Base-by-base conservation (phyloP, 2,888 invertebrate species). In the Ectropis crepuscularia region DNA sequence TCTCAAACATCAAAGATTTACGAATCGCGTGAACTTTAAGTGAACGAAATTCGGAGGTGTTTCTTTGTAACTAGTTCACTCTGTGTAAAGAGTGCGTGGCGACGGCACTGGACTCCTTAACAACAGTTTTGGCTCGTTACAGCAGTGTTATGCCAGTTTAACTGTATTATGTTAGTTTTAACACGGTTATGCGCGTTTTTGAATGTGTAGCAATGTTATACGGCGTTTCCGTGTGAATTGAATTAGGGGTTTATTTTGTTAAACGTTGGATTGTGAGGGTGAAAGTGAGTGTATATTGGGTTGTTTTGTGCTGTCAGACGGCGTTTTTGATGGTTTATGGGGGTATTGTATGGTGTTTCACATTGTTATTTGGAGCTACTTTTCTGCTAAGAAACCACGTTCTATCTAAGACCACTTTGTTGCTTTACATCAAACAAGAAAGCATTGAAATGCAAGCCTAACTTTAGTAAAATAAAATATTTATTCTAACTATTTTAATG, bases 31-130 rank as follows among this genome's bases (percentile, higher is more conserved):
- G 4, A 28, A 4, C 16, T n/a, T n/a, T n/a, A n/a, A 4, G 4
- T 28, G 16, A 28, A 2, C 4, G 16, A 28, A 4, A 28, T 4
- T 1, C 16, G 16, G 16, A 1, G 16, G 16, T 28, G 16, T 39
- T 41, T 16, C n/a, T 51, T 16, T 42, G 41, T n/a, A 28, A 6
- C 41, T 51, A 10, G 2, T 0, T 5, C 41, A 16, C 41, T 51
- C 51, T 10, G 78, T 91, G 90, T 90, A 90, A 91, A 89, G 80
- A 80, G 80, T 81, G 85, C 68, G 68, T 73, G 66, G 63, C 63
- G 63, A 63, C 54, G 58, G 42, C 81, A 79, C 78, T 69, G 70
- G 53, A 71, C 70, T 69, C 68, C 64, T 63, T 68, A 64, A 63
- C 67, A 64, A 61, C 63, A 58, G 65, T 65, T 65, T 65, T 65